These are phyloP conservation scores for Xestia rhomboidea DNA, from an alignment of 2,888 invertebrate species.

Conservation along the genomic window DNA sequence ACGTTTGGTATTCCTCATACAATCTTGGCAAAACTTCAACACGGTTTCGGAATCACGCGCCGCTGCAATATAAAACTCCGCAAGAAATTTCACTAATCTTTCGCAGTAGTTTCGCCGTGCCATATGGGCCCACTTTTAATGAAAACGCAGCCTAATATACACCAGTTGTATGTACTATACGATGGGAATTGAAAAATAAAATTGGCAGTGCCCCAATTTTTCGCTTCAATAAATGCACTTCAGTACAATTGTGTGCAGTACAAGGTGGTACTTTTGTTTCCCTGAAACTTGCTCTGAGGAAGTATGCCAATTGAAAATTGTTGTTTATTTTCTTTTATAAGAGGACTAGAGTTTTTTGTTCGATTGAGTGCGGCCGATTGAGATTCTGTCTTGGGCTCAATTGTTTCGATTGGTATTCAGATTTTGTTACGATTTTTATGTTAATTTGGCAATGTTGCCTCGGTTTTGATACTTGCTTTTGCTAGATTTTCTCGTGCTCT, in stretches of 20 bases:
- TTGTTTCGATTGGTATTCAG: slow-evolving; percentile 37
- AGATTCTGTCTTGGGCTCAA: slow-evolving; percentile 53
- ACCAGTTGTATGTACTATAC: slow-evolving; percentile 58
- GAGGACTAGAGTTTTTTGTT: slow-evolving; percentile 70
- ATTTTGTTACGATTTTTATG: slow-evolving; percentile 38
- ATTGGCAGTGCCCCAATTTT: slow-evolving; percentile 87
- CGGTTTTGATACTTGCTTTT: neutral
- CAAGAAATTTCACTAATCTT: slow-evolving; percentile 65
- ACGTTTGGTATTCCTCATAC: slow-evolving; percentile 23
- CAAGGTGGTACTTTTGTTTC: slow-evolving; percentile 70
- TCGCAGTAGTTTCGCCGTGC: slow-evolving; percentile 41
- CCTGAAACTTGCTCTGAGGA: slow-evolving; percentile 76
- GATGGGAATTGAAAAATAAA: slow-evolving; percentile 83
- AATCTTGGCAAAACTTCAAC: slow-evolving; percentile 54
- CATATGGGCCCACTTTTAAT: slow-evolving; percentile 65
- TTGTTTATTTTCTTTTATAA: slow-evolving; percentile 78
- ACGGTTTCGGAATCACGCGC: slow-evolving; percentile 20
- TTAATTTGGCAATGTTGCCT: slow-evolving; percentile 29
- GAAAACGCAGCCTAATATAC: slow-evolving; percentile 67
- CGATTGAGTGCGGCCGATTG: slow-evolving; percentile 54
- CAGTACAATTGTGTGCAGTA: slow-evolving; percentile 77
- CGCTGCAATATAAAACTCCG: slow-evolving; percentile 51
- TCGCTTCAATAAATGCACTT: slow-evolving; percentile 84
- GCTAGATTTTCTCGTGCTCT: neutral
- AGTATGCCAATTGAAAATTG: slow-evolving; percentile 82